Conservation (phyloP, 2,888 invertebrate species). For the Drosophila crucigera region DNA sequence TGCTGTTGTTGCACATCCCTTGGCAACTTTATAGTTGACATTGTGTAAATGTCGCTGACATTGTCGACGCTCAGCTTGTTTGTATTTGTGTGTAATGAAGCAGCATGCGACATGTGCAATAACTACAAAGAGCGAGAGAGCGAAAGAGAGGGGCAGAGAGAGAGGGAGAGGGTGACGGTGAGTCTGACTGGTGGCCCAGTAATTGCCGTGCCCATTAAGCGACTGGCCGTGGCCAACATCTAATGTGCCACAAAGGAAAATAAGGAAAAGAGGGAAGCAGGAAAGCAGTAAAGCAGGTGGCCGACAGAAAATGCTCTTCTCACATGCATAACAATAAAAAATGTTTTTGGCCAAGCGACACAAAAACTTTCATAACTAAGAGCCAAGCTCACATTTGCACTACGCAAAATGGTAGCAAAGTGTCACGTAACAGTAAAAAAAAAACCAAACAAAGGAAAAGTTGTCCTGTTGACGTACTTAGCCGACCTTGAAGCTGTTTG, state of each 20-base stretch:
- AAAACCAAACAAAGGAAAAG: not conserved
- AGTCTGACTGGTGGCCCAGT: conserved; percentile 19
- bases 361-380: conserved; percentile 5
- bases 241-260: conserved; percentile 43
- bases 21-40: conserved; percentile 67
- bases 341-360: conserved; percentile 16
- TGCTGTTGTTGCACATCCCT: conserved; percentile 17
- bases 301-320: conserved; percentile 16
- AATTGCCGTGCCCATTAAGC: conserved; percentile 59
- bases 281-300: conserved; percentile 15
- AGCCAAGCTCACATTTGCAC: conserved; percentile 18
- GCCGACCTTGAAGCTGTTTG: conserved; percentile 14
- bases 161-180: not conserved
- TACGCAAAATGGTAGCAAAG: conserved; percentile 7
- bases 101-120: conserved; percentile 50
- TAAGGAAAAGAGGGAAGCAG: conserved; percentile 2
- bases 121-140: conserved; percentile 17
- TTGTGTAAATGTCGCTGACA: conserved; percentile 71
- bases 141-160: not conserved
- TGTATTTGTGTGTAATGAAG: conserved; percentile 66
- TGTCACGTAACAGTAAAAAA: conserved; percentile 26
- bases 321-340: conserved; percentile 46
- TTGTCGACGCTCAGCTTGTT: conserved; percentile 53
- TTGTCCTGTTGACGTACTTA: not conserved
- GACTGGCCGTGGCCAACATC: conserved; percentile 38